Evolutionary conservation across 2,888 invertebrate genomes (phyloP), one percentile per base, ranked within the genome.

Genomic region (Argyresthia goedartella): DNA sequence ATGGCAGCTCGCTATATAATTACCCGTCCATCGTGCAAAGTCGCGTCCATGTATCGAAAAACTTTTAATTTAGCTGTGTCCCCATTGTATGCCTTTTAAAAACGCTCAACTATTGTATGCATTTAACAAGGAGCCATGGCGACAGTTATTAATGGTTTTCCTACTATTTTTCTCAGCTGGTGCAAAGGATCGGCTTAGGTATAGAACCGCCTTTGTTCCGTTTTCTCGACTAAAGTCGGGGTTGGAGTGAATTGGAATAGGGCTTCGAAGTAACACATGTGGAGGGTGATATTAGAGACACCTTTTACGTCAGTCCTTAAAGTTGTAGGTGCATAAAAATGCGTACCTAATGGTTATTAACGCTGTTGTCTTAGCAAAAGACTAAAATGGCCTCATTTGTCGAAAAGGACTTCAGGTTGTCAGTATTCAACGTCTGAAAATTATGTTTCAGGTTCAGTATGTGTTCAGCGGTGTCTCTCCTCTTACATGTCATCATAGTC

Each of bases 31-130:
- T 75, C 77, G 78, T 78, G 80, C 81, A 79, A 80, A 82, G 84
- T 85, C 81, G 81, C 39, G 39, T 39, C 9, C 67, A 71, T 69
- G 74, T 82, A 82, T 84, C 81, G 84, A 84, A 86, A 84, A 86
- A 86, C 76, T 86, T 86, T 86, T 86, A 86, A 84, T 85, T 86
- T 86, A 85, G 86, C 86, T 82, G 84, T 81, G 81, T 77, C 72
- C 69, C 81, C 69, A 76, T 85, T 85, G 84, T 85, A 73, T 76
- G 79, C 78, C 80, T 82, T 85, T 78, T 84, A 81, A 82, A 86
- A 84, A 82, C 81, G 80, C 77, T 73, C 81, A 75, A 82, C 84
- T 85, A 86, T 86, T 86, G 85, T 85, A 85, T 86, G 85, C 85
- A 82, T 84, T 81, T 85, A 86, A 85, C 85, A 85, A 86, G 85